These are phyloP conservation scores for Pterobdella sp. DNA, from an alignment of 2,888 invertebrate genomes.

Conservation along the genomic window DNA sequence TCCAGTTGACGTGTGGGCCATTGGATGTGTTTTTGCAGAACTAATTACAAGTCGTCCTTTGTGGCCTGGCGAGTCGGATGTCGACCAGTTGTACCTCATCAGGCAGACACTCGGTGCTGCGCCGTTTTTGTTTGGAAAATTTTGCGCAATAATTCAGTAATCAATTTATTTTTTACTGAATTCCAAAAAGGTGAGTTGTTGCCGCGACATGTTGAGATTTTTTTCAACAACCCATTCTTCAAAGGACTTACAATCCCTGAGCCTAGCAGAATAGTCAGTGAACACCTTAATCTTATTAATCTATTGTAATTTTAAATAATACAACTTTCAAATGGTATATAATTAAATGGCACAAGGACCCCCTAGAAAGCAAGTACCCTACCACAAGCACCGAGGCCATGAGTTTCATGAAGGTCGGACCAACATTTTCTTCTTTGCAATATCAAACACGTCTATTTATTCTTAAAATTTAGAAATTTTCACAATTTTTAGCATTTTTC, in stretches of 20 bases:
- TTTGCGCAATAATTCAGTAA: background rate
- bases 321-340: background rate
- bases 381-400: constrained; percentile 52
- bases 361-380: constrained; percentile 78
- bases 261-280: constrained; percentile 64
- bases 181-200: constrained; percentile 69
- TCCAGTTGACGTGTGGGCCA: constrained; percentile 96
- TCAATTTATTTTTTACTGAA: too few species aligned
- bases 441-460: too few species aligned
- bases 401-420: constrained; percentile 27
- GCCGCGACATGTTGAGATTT: constrained; percentile 87
- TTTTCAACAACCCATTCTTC: constrained; percentile 88
- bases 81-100: constrained; percentile 93
- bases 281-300: background rate
- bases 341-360: constrained; percentile 54
- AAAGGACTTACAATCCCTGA: constrained; percentile 85
- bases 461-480: too few species aligned
- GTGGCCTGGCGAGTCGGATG: constrained; percentile 97
- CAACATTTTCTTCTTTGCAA: background rate
- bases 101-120: constrained; percentile 73
- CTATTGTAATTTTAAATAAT: background rate
- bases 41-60: constrained; percentile 51
- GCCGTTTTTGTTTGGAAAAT: background rate
- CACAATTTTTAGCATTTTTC: too few species aligned
- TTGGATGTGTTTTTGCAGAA: constrained; percentile 61